phyloP scores from a whole-genome alignment of 2,888 invertebrate genomes.

The Megamerina dolium region DNA sequence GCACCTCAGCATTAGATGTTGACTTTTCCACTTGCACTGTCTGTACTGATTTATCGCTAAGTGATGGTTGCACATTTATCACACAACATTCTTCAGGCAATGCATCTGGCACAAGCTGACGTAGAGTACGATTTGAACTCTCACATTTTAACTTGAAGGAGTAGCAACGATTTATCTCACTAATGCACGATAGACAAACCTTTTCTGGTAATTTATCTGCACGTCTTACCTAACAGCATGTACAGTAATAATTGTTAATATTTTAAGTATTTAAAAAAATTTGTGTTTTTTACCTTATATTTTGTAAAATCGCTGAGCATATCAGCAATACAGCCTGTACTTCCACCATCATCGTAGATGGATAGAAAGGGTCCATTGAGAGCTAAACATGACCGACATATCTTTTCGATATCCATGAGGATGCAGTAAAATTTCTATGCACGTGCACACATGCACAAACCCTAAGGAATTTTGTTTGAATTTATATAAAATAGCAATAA shows the following conservation, averaged over 20 bases:
- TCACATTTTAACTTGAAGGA: slow-evolving; percentile 48
- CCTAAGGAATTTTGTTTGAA: too few relatives aligned
- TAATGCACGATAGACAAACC: slow-evolving; percentile 45
- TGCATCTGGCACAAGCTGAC: slow-evolving; percentile 37
- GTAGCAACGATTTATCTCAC: slow-evolving; percentile 46
- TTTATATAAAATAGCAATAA: too few relatives aligned
- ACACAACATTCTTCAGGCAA: slow-evolving; percentile 26
- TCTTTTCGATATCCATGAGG: slow-evolving; percentile 42
- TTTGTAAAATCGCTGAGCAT: slow-evolving; percentile 39
- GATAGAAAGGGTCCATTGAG: slow-evolving; percentile 38
- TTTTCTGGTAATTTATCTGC: slow-evolving; percentile 44
- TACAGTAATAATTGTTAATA: neutral
- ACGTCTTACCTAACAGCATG: slow-evolving; percentile 36
- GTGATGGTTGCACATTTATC: neutral
- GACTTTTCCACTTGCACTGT: slow-evolving; percentile 8
- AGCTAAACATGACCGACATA: slow-evolving; percentile 44
- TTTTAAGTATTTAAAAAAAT: neutral
- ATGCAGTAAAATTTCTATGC: too few relatives aligned
- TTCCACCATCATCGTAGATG: slow-evolving; percentile 36
- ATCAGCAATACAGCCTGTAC: slow-evolving; percentile 35
- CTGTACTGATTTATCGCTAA: slow-evolving; percentile 3
- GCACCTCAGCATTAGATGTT: slow-evolving; percentile 16
- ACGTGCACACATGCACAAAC: too few relatives aligned
- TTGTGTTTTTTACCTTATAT: slow-evolving; percentile 28
- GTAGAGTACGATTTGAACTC: slow-evolving; percentile 41